A percentile compares a stretch with the other conserved stretches of the same genome.
phyloP scores from a whole-genome alignment of 2,888 invertebrate species.

The Sarcophaga caerulescens region DNA sequence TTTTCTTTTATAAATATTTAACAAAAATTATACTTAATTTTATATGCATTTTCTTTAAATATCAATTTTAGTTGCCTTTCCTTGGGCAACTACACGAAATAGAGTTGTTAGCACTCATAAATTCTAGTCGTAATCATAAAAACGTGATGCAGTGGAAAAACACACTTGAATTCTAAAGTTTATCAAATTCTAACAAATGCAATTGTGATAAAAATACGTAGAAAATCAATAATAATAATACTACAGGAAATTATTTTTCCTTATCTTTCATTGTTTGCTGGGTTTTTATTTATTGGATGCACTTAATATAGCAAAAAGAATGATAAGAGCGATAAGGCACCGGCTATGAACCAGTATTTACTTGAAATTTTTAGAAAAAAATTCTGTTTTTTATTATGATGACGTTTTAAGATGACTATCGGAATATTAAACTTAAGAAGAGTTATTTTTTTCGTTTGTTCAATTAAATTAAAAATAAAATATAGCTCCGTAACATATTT shows the following conservation, averaged over 20 bases:
- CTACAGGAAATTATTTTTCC: neutral
- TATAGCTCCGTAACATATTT: neutral
- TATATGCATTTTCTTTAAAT: too few species aligned
- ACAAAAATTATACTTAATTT: too few species aligned
- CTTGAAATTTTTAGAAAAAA: neutral
- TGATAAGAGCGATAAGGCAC: neutral
- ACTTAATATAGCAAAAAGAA: neutral
- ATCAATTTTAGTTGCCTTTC: too few species aligned
- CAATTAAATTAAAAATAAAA: conserved; percentile 24
- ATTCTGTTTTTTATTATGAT: neutral
- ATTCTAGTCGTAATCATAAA: too few species aligned
- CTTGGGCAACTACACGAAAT: too few species aligned
- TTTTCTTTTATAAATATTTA: too few species aligned
- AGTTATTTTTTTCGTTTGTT: conserved; percentile 2
- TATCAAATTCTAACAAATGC: too few species aligned
- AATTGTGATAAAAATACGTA: too few species aligned
- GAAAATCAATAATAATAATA: too few species aligned
- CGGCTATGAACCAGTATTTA: neutral
- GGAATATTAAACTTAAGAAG: neutral
- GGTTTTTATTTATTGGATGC: neutral
- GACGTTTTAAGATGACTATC: conserved; percentile 6
- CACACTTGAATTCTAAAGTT: too few species aligned
- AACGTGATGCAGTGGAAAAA: too few species aligned
- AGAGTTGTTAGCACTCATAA: too few species aligned
- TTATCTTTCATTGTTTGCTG: neutral